These are phyloP conservation scores for Coendou prehensilis DNA, from an alignment of 2,797 vertebrate genomes.

Conservation along the genomic window DNA sequence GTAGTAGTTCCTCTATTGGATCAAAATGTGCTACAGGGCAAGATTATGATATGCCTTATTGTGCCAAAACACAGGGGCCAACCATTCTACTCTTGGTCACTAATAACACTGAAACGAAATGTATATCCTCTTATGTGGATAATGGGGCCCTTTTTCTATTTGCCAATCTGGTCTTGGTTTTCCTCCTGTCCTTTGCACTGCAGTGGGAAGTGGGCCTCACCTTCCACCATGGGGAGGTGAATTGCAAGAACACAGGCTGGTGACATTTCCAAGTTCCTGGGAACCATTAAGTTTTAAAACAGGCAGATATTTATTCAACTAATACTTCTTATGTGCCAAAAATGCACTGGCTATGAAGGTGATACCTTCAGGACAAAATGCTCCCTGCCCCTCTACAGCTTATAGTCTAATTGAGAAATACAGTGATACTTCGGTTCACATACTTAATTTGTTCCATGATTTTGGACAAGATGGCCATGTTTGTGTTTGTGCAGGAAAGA, in stretches of 20 bases:
- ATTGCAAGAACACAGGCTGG: background rate
- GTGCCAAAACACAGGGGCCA: background rate
- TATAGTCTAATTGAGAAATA: background rate
- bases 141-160: background rate
- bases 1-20: background rate
- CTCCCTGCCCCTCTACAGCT: background rate
- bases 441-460: background rate
- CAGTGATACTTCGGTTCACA: background rate
- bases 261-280: background rate
- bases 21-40: background rate
- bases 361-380: background rate
- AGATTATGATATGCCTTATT: fast-evolving
- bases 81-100: background rate
- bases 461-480: background rate
- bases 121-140: background rate
- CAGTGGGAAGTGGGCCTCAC: background rate
- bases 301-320: background rate
- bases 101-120: background rate
- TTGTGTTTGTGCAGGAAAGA: background rate
- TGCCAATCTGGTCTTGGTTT: background rate
- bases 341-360: too few relatives aligned
- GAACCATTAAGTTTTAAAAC: background rate
- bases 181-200: background rate
- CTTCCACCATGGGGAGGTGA: background rate
- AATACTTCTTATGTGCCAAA: background rate